These are phyloP conservation scores for Ifrita kowaldi DNA, from an alignment of 2,113 vertebrate genomes.

Conservation along the genomic window DNA sequence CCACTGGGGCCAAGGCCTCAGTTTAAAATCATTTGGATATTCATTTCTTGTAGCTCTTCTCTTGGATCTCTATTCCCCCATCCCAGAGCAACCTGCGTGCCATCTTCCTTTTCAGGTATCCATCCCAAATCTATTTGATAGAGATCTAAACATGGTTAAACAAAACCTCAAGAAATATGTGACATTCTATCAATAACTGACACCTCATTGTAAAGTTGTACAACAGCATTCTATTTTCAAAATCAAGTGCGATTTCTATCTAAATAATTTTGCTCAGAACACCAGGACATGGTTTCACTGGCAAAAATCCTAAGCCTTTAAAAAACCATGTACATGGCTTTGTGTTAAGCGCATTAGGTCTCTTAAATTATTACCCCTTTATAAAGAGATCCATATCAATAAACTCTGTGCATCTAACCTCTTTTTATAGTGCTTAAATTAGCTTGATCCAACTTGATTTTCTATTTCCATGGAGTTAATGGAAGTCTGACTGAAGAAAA, in stretches of 20 bases:
- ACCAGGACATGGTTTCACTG: background rate
- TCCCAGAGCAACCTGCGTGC: background rate
- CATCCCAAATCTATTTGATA: background rate
- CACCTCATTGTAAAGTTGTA: background rate
- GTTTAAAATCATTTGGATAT: background rate
- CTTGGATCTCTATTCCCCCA: background rate
- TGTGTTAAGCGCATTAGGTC: background rate
- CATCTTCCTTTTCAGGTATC: background rate
- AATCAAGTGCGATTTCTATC: background rate
- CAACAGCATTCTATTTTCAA: background rate
- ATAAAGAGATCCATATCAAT: background rate
- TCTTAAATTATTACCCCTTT: background rate
- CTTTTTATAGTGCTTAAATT: background rate
- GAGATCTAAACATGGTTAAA: background rate
- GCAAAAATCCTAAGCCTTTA: background rate
- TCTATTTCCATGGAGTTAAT: background rate
- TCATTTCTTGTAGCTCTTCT: background rate
- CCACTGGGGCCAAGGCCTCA: fast-evolving
- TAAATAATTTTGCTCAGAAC: background rate
- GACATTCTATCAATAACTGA: background rate
- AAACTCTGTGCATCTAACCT: background rate
- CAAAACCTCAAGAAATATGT: background rate
- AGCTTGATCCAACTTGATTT: background rate
- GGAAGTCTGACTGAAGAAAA: background rate
- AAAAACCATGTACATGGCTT: background rate